Evolutionary conservation across 1,140 invertebrate species (phyloP).

Genomic region (Drosophila teissieri): DNA sequence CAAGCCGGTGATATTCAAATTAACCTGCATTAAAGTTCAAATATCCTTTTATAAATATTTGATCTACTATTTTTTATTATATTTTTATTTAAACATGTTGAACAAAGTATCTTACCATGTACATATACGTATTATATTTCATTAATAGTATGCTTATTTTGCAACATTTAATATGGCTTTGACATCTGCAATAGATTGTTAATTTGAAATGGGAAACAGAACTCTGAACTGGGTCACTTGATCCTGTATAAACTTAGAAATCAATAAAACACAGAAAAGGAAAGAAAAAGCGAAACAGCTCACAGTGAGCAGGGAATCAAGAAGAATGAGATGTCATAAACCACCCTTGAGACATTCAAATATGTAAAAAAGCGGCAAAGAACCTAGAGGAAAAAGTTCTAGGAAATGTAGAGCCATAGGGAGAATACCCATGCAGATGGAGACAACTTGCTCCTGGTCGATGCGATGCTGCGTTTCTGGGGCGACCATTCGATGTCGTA

Average conservation of each 20-base stretch:
- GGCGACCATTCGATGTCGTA: slow-evolving; percentile 48
- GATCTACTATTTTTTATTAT: neutral
- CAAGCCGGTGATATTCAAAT: neutral
- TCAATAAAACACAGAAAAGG: slow-evolving; percentile 35
- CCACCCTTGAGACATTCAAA: slow-evolving; percentile 35
- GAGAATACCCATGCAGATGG: neutral
- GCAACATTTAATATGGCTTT: too few species aligned
- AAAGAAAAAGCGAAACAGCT: neutral
- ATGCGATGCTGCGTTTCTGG: slow-evolving; percentile 21
- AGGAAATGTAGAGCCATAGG: slow-evolving; percentile 8
- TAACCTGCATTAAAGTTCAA: neutral
- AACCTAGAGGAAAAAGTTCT: neutral
- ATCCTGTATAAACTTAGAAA: slow-evolving; percentile 16
- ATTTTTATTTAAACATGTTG: neutral
- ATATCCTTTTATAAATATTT: too few species aligned
- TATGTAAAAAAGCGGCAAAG: slow-evolving; percentile 9
- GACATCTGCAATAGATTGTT: neutral
- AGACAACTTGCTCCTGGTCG: slow-evolving; percentile 11
- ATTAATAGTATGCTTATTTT: too few species aligned
- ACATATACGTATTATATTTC: too few species aligned
- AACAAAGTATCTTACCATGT: too few species aligned
- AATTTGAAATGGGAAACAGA: neutral
- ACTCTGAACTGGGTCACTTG: slow-evolving; percentile 20
- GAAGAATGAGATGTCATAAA: slow-evolving; percentile 39
- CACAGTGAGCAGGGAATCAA: neutral